Base-by-base conservation (phyloP, 2,797 vertebrate genomes). In the Epinephelus coioides region DNA sequence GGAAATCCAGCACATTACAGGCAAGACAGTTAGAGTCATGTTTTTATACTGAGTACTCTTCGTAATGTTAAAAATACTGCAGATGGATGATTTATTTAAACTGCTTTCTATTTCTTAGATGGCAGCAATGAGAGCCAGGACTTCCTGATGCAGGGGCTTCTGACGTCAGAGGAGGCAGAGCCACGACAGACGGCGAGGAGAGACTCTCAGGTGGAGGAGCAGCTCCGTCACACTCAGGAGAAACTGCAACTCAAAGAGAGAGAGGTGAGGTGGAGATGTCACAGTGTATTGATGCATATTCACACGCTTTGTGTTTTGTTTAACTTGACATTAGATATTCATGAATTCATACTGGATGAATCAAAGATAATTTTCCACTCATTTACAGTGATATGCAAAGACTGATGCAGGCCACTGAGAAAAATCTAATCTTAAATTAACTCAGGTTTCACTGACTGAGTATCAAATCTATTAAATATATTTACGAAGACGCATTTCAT, bases 181-280 rank as follows among this genome's bases (percentile, higher is more conserved):
- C 25, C 70, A 15, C 71, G 13, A 2, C 69, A 76, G 76, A 55
- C 66, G 0, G 57, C n/a, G 46, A 73, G 23, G 34, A 76, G 76
- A 76, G 81, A 85, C 64, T 78, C 73, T 55, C 81, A 86, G 74
- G 50, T 91, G 62, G 86, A 83, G 74, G 88, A 92, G 69, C 90
- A 97, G 90, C 84, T 97, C 49, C 92, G 93, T 87, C 85, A 92
- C 86, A 93, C 86, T 82, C 95, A 94, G 81, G 86, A 95, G 79
- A 96, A 94, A 85, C 96, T 97, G 15, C 78, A 57, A 64, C 89
- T 94, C 51, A 97, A 98, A 91, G 96, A 98, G 84, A 95, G 91
- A 0, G 96, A 98, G 97, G 98, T 99, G 91, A 94, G 92, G 6
- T 30, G 18, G 12, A 4, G n/a, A 18, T 19, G 18, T 49, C 38